Conservation (phyloP, 2,888 invertebrate species). For the Oligia latruncula region DNA sequence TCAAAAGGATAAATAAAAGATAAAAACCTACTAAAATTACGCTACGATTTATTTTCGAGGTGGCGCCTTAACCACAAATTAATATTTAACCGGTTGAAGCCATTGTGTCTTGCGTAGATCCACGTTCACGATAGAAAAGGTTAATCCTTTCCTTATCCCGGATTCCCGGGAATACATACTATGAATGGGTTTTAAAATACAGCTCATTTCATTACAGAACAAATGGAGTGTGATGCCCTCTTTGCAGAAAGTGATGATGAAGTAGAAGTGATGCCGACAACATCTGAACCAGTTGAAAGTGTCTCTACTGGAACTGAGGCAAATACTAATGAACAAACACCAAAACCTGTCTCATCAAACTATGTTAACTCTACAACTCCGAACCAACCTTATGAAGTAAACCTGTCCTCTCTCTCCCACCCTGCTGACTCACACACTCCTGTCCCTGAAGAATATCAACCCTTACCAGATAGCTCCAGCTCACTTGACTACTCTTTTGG, state of each 20-base stretch:
- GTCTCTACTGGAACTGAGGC: constrained; percentile 60
- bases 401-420: constrained; percentile 76
- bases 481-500: constrained; percentile 80
- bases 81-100: not conserved
- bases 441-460: constrained; percentile 87
- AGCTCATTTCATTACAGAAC: constrained; percentile 82
- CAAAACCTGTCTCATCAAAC: constrained; percentile 81
- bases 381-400: constrained; percentile 78
- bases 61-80: not conserved
- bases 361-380: constrained; percentile 83
- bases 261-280: constrained; percentile 84
- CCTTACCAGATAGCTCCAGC: constrained; percentile 86
- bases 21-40: too few species aligned
- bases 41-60: too few species aligned
- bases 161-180: not conserved
- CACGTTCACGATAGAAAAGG: too few species aligned
- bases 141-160: not conserved
- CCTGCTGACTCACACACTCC: constrained; percentile 83
- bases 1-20: too few species aligned
- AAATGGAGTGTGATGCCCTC: constrained; percentile 91
- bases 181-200: constrained; percentile 8
- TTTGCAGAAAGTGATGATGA: constrained; percentile 92
- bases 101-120: too few species aligned
- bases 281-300: constrained; percentile 68
- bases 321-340: constrained; percentile 68